Base-by-base conservation (phyloP, 2,888 invertebrate species). In the Papilio elwesi region DNA sequence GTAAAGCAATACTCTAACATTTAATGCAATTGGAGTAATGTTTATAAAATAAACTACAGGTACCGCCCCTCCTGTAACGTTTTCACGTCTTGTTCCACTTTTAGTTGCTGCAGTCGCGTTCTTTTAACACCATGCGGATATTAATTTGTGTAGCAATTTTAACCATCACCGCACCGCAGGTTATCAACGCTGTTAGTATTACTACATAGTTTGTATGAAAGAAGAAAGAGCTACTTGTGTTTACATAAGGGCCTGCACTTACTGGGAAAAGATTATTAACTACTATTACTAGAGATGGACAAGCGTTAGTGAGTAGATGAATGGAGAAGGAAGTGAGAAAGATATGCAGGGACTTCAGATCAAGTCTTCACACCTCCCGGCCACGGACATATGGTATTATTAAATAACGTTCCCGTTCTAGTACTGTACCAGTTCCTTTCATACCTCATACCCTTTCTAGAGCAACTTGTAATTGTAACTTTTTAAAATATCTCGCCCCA, bases 21-120 rank as follows among this genome's bases (percentile, higher is more conserved):
- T 84, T 78, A 79, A 79, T 77, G 80, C 74, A 79, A 81, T 75
- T 65, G n/a, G 78, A 79, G 65, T 71, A 71, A 69, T 87, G 86
- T 90, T 91, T 89, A 84, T 82, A 86, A 89, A 89, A 82, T 78
- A 67, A 48, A 13, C 77, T 75, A 43, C 8, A 43, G 43, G 9
- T 68, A 74, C 65, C 80, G 76, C 68, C 74, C 76, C 77, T 74
- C n/a, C 59, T 43, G n/a, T 38, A 43, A 15, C 57, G 38, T 15
- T 59, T 63, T 16, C 47, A 47, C 43, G 48, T n/a, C 26, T 53
- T 47, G 47, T 51, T 62, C 52, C 48, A 49, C 43, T 68, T 63
- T 68, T 51, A 72, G 71, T 72, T 72, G 43, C 10, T 13, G 63
- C 67, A 16, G 53, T 48, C 15, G 53, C 71, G 47, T 15, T 15